Evolutionary conservation across 1,140 invertebrate genomes (phyloP).

Genomic region (Drosophila pachea): DNA sequence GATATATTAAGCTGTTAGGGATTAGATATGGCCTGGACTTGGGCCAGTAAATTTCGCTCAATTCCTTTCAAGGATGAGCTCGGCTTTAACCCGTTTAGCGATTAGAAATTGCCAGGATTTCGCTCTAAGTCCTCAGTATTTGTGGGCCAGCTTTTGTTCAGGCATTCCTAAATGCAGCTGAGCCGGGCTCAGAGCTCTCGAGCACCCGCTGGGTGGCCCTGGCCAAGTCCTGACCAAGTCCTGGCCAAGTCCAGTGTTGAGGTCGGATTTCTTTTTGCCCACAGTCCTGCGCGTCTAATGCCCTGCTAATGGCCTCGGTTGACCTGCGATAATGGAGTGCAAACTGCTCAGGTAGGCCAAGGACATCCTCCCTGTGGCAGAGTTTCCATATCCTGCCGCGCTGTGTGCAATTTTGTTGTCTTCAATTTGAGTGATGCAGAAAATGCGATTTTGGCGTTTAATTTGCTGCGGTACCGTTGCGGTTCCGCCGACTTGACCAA

Average conservation of each 20-base stretch:
- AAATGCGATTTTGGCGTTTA: constrained; percentile 34
- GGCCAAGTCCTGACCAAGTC: background rate
- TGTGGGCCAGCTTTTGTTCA: constrained; percentile 1
- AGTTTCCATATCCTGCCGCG: constrained; percentile 27
- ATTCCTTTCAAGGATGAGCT: background rate
- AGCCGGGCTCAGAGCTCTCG: constrained; percentile 7
- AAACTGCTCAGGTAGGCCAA: constrained; percentile 44
- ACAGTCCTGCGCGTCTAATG: constrained; percentile 51
- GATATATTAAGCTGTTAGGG: too few species aligned
- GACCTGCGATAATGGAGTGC: constrained; percentile 73
- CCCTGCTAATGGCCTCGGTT: constrained; percentile 71
- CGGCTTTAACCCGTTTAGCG: background rate
- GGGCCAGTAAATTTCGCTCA: background rate
- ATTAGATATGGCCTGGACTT: too few species aligned
- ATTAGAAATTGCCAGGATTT: constrained; percentile 5
- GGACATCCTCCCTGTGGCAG: constrained; percentile 33
- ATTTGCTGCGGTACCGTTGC: constrained; percentile 43
- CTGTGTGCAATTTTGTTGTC: constrained; percentile 19
- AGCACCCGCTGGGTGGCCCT: background rate
- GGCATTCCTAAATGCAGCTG: constrained; percentile 8
- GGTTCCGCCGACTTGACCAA: constrained; percentile 26
- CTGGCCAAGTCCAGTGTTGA: constrained; percentile 27
- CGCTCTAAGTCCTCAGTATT: constrained; percentile 3
- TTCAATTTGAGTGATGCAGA: constrained; percentile 36
- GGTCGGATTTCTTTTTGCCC: constrained; percentile 17